phyloP scores from a whole-genome alignment of 2,888 invertebrate genomes.

The Anthrax anthrax region DNA sequence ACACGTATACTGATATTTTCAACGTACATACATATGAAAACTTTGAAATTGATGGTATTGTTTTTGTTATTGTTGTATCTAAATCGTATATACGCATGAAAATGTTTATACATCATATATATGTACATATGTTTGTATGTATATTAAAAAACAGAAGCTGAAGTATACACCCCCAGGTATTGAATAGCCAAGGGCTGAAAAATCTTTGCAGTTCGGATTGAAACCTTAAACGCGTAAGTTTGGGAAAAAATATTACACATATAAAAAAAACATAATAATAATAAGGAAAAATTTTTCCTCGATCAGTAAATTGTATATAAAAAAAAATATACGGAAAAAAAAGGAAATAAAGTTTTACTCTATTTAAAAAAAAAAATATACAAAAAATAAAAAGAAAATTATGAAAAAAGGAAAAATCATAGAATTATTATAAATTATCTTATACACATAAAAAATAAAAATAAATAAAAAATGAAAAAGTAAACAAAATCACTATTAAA shows the following conservation, averaged over 20 bases:
- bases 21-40: conserved; percentile 1
- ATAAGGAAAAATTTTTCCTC: no score
- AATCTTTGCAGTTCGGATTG: conserved; percentile 32
- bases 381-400: no score
- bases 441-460: not conserved
- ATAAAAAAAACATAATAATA: no score
- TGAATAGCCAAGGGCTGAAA: conserved; percentile 35
- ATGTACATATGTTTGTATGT: no score
- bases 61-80: conserved; percentile 10
- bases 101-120: no score
- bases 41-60: not conserved
- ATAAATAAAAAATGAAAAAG: not conserved
- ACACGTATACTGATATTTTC: conserved; percentile 3
- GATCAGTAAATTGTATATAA: no score
- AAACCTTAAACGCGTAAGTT: conserved; percentile 32
- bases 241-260: conserved; percentile 23
- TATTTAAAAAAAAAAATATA: no score
- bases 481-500: no score
- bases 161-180: conserved; percentile 35
- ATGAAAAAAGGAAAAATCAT: conserved; percentile 1
- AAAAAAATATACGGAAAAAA: no score
- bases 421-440: conserved; percentile 2
- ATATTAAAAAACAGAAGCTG: conserved; percentile 20
- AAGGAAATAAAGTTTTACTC: no score
- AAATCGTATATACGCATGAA: conserved; percentile 19